Evolutionary conservation across 2,888 invertebrate genomes (phyloP).

Genomic region (Cerceris ruficornis): DNA sequence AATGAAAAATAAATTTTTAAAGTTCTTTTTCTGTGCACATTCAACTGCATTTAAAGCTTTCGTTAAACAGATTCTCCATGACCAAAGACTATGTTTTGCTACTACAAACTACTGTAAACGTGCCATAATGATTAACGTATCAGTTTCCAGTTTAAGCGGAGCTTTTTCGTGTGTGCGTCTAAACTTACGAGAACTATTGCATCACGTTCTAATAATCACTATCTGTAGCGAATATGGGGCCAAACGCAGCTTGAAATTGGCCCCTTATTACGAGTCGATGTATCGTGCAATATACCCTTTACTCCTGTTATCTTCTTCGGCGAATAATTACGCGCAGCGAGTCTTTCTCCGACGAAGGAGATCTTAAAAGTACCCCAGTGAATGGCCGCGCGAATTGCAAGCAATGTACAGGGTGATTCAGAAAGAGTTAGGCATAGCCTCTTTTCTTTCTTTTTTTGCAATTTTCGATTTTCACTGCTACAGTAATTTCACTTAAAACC

Average conservation of each 20-base stretch:
- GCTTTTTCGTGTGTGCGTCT: not conserved
- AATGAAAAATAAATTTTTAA: no score
- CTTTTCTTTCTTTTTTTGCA: no score
- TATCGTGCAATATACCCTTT: slow-evolving; percentile 45
- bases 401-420: not conserved
- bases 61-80: no score
- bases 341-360: not conserved
- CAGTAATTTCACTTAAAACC: no score
- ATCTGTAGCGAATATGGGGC: slow-evolving; percentile 13
- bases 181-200: not conserved
- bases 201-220: not conserved
- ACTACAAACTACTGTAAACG: no score
- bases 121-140: no score
- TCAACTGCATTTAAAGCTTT: no score
- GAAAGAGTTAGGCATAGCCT: no score
- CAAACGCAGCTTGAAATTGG: slow-evolving; percentile 27
- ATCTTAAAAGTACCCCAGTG: slow-evolving; percentile 5
- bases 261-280: slow-evolving; percentile 12
- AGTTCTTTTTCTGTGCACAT: no score
- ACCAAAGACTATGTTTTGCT: no score
- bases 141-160: no score
- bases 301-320: not conserved
- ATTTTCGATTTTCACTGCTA: no score
- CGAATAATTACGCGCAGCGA: not conserved
- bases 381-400: not conserved